These are phyloP conservation scores for Alexandromys fortis DNA, from an alignment of 2,113 vertebrate genomes.

Conservation along the genomic window DNA sequence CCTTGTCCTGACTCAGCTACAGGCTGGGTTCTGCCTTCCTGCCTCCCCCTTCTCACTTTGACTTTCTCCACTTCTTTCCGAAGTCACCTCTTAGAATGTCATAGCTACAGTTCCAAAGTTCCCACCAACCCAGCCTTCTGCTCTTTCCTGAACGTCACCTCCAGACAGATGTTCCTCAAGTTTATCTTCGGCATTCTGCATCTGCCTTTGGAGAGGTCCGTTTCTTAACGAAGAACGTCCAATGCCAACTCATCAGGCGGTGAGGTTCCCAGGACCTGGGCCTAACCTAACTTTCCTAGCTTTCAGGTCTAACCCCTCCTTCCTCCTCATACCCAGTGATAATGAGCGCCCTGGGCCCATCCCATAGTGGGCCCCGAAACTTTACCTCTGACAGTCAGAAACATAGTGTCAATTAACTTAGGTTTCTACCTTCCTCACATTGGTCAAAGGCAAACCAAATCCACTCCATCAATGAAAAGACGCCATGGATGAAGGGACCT, in stretches of 20 bases:
- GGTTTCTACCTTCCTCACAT: background rate
- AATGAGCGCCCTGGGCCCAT: background rate
- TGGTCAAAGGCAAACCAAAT: background rate
- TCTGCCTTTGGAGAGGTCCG: background rate
- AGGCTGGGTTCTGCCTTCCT: background rate
- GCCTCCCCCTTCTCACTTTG: background rate
- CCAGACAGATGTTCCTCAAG: background rate
- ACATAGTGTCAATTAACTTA: background rate
- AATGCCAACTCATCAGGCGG: background rate
- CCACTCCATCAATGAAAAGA: background rate
- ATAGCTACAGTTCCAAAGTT: background rate
- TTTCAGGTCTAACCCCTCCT: background rate
- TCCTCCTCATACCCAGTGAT: background rate
- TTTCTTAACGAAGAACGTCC: background rate
- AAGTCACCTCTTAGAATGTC: background rate
- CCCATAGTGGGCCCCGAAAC: constrained; percentile 58
- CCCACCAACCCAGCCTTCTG: background rate
- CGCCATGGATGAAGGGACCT: background rate
- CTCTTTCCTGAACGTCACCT: background rate
- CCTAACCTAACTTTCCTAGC: background rate
- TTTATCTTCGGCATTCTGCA: background rate
- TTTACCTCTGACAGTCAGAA: constrained; percentile 23
- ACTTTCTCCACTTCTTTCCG: background rate
- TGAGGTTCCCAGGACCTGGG: background rate
- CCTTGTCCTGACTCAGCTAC: no score